Conservation (phyloP, 2,888 invertebrate genomes). For the Epirrhoe alternata region DNA sequence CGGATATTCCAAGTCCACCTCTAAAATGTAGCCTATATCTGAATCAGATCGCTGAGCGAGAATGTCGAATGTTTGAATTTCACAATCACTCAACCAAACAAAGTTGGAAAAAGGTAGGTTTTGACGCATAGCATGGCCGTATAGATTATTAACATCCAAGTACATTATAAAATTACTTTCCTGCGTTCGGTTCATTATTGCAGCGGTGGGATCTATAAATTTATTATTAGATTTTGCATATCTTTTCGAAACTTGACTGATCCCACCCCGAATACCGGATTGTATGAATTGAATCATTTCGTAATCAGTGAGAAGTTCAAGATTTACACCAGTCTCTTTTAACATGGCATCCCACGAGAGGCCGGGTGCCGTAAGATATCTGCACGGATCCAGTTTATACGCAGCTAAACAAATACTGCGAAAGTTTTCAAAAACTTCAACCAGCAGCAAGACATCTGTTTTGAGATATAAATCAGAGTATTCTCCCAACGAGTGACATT, state of each 20-base stretch:
- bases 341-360: conserved; percentile 46
- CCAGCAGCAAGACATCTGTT: conserved; percentile 52
- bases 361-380: too few relatives aligned
- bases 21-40: too few relatives aligned
- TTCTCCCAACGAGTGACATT: conserved; percentile 45
- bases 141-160: conserved; percentile 56
- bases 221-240: conserved; percentile 34
- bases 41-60: neutral
- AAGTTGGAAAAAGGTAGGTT: too few relatives aligned
- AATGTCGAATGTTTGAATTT: conserved; percentile 6
- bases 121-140: conserved; percentile 24
- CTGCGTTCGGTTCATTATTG: too few relatives aligned
- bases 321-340: conserved; percentile 33
- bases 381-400: too few relatives aligned
- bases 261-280: conserved; percentile 41
- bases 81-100: conserved; percentile 20
- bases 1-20: conserved; percentile 4
- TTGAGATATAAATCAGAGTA: conserved; percentile 54
- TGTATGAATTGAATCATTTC: conserved; percentile 42
- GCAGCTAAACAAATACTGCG: neutral
- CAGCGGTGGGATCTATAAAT: too few relatives aligned
- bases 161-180: conserved; percentile 43
- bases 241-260: conserved; percentile 42
- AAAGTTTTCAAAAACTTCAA: conserved; percentile 57
- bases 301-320: conserved; percentile 43